These are phyloP conservation scores for Anguilla rostrata DNA, from an alignment of 2,113 vertebrate genomes.

Conservation along the genomic window DNA sequence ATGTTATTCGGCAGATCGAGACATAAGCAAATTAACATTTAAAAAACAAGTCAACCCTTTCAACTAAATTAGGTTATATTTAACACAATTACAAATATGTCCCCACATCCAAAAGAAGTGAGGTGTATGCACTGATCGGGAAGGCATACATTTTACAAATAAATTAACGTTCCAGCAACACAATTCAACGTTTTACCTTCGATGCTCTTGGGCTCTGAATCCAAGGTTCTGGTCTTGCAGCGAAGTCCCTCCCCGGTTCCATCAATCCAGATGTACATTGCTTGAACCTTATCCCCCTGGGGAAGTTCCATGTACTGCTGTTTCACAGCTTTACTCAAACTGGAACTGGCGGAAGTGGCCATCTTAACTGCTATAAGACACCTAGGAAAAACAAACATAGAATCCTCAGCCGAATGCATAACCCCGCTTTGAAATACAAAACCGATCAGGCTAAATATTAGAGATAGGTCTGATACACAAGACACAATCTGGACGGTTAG, in stretches of 20 bases:
- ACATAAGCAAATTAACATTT: too few relatives aligned
- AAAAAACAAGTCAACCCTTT: too few relatives aligned
- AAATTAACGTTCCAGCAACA: too few relatives aligned
- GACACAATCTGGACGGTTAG: too few relatives aligned
- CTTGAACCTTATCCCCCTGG: slow-evolving; percentile 86
- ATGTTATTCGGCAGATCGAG: too few relatives aligned
- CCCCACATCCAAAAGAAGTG: too few relatives aligned
- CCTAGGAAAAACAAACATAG: slow-evolving; percentile 42
- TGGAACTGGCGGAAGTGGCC: slow-evolving; percentile 85
- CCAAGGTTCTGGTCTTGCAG: slow-evolving; percentile 89
- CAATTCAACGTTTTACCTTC: slow-evolving; percentile 71
- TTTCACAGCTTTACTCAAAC: slow-evolving; percentile 86
- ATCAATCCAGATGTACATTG: slow-evolving; percentile 94
- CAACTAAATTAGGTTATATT: too few relatives aligned
- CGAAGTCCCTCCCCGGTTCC: slow-evolving; percentile 88
- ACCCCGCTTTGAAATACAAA: not conserved
- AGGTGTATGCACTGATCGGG: too few relatives aligned
- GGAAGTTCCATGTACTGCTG: slow-evolving; percentile 88
- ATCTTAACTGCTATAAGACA: slow-evolving; percentile 69
- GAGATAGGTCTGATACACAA: too few relatives aligned
- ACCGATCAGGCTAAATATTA: not conserved
- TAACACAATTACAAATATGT: too few relatives aligned
- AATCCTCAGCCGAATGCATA: not conserved
- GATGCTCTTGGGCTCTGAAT: slow-evolving; percentile 86
- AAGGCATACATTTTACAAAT: too few relatives aligned